Evolutionary conservation across 2,113 vertebrate genomes (phyloP).

Genomic region (Larimichthys polyactis): DNA sequence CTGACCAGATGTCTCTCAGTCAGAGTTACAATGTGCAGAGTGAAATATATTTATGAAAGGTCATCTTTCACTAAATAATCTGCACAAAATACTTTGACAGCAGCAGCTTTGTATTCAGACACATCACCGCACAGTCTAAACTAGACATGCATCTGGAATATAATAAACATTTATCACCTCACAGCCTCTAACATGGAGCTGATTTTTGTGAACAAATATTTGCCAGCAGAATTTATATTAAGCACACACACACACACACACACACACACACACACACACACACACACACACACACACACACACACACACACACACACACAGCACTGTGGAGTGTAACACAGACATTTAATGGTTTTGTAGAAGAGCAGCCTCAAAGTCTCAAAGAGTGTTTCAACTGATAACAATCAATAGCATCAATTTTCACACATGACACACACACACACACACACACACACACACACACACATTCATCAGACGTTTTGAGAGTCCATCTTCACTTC

Average conservation of each 20-base stretch:
- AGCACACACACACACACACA: no score
- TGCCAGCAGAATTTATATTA: neutral
- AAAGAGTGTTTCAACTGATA: neutral
- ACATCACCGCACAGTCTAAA: neutral
- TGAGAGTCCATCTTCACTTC: constrained; percentile 24
- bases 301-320: neutral
- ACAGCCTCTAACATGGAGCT: neutral
- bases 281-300: neutral
- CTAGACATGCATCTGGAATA: neutral
- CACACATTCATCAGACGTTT: constrained; percentile 16
- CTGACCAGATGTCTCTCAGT: neutral
- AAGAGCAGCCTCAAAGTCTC: neutral
- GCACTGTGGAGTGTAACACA: neutral
- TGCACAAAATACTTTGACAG: neutral
- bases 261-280: neutral
- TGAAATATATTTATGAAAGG: constrained; percentile 17
- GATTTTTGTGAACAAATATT: neutral
- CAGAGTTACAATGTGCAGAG: neutral
- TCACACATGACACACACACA: neutral
- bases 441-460: constrained; percentile 23
- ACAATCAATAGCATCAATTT: neutral
- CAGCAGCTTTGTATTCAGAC: neutral
- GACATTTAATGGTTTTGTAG: neutral
- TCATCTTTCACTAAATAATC: constrained; percentile 18
- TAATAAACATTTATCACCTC: neutral